Evolutionary conservation across 2,888 invertebrate species (phyloP).

Genomic region (Eudasyphora cyanicolor): DNA sequence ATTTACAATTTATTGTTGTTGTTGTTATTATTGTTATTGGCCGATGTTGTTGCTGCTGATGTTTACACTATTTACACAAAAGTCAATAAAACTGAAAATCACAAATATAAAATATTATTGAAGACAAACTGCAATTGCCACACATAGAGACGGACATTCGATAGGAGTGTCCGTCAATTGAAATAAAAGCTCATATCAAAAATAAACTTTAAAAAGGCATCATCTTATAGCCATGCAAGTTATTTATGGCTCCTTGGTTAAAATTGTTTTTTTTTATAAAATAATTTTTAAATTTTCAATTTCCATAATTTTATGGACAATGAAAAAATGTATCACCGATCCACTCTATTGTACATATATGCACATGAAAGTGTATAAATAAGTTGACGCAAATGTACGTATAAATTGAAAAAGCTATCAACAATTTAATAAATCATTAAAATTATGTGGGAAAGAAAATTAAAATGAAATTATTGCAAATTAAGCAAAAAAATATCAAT

Average conservation of each 20-base stretch:
- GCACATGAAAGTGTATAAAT: not conserved
- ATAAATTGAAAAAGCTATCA: conserved; percentile 40
- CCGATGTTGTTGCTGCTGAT: not conserved
- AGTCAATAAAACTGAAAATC: conserved; percentile 45
- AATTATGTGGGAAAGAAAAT: conserved; percentile 17
- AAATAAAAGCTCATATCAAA: too few species aligned
- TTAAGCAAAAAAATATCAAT: conserved; percentile 15
- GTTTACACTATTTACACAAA: conserved; percentile 23
- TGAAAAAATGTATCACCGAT: too few species aligned
- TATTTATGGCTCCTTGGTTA: too few species aligned
- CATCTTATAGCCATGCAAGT: too few species aligned
- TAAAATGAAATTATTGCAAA: conserved; percentile 37
- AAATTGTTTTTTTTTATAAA: too few species aligned
- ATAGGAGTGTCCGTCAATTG: too few species aligned
- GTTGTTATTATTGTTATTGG: not conserved
- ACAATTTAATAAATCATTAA: conserved; percentile 43
- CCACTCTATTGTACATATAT: not conserved
- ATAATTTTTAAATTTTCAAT: too few species aligned
- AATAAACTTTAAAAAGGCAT: too few species aligned
- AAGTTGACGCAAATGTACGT: not conserved
- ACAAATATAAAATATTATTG: conserved; percentile 21
- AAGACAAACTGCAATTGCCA: not conserved
- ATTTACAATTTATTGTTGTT: conserved; percentile 62
- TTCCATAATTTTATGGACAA: too few species aligned
- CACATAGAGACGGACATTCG: not conserved